Base-by-base conservation (phyloP, 2,113 vertebrate species). In the Tyrannus savana region DNA sequence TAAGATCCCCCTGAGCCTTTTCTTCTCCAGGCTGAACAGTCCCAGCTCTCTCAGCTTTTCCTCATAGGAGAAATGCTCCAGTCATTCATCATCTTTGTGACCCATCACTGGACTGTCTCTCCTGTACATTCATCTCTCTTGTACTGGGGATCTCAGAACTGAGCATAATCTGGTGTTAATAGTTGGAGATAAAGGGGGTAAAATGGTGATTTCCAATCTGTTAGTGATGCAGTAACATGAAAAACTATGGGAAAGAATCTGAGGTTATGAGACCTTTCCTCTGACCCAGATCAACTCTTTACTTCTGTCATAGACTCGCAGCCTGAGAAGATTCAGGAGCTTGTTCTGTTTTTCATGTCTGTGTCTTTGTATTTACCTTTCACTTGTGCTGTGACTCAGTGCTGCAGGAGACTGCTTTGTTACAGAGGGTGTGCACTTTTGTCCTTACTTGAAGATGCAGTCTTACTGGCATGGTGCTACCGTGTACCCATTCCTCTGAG, bases 401-500 rank as follows among this genome's bases (percentile, higher is more conserved):
- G 77, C 81, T 66, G 24, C 73, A 87, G 60, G 37, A 73, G 42
- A 27, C 42, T 39, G 19, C 46, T 66, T 68, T 2, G 1, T 86
- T 56, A 52, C 33, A 37, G 33, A 33, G n/a, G 58, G 21, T 1
- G 1, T 25, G 23, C 19, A 9, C 16, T 55, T 76, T 46, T 60
- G 59, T 64, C n/a, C 44, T 37, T 44, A 14, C 24, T 37, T 42
- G 39, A 50, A 46, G 72, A 24, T 46, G 30, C 17, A 9, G 42
- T 37, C 35, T 72, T 53, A 24, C 41, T 44, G 53, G 21, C 0
- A 0, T 60, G 46, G 18, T 73, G 35, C 76, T 93, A 44, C 71
- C 0, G 0, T 5, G 14, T 86, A 22, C 15, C 24, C 1, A 0
- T 80, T 76, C 41, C 16, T 60, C 46, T 33, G 7, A 49, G 33